Base-by-base conservation (phyloP, 1,140 invertebrate species). In the Rhagoletis pomonella region DNA sequence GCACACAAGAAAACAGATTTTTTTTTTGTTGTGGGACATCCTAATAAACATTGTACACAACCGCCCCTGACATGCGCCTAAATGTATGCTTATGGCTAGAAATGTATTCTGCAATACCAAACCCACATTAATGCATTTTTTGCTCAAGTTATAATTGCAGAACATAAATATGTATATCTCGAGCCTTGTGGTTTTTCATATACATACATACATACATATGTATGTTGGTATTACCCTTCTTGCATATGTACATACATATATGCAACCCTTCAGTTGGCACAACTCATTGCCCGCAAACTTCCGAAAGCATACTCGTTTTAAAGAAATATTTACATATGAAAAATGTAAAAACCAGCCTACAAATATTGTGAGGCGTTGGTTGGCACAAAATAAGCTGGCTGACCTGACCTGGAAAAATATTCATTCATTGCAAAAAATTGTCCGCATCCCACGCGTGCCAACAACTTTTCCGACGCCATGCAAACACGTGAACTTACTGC, bases 401-500 rank as follows among this genome's bases (percentile, higher is more conserved):
- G 67, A 73, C 67, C 5, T 73, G 67, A 73, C 67, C 67, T 73
- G 67, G 42, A 67, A 73, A 73, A 73, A 29, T 19, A 62, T 73
- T 73, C 67, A 73, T 73, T 73, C 67, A 73, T 73, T 17, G 42
- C 67, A 47, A 42, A 42, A 55, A 73, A 42, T 10, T 7, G 12
- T 39, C 65, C 42, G 65, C 65, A 69, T 17, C 67, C 67, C 67
- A 73, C 67, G 67, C 42, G 44, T 73, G 67, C 67, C 67, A 73
- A 73, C 67, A 73, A n/a, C 50, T 73, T 73, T 73, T 47, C 42
- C 42, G 39, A 73, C 67, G 50, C 50, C 50, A 55, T 73, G 67
- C 42, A 7, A 73, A 73, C 19, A 65, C 64, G 64, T 39, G 64
- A 47, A 73, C 10, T 55, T 10, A 55, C 50, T 55, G 50, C 67